Conservation (phyloP, 2,113 vertebrate species). For the Columba janthina region DNA sequence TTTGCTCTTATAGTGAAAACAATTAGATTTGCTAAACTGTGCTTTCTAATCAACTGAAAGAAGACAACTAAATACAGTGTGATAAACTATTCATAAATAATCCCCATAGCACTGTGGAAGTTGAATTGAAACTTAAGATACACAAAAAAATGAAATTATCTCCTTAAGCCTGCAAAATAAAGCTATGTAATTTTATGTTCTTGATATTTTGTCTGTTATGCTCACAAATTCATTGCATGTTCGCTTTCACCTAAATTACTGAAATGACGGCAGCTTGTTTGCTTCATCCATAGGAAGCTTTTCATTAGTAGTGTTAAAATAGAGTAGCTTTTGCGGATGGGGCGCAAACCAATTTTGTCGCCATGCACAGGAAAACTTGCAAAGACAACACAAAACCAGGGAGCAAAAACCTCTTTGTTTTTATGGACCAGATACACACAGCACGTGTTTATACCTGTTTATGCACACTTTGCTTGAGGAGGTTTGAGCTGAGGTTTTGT, state of each 20-base stretch:
- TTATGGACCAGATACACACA: no score
- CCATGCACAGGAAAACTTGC: background rate
- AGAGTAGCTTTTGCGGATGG: background rate
- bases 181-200: background rate
- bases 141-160: background rate
- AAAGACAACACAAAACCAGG: background rate
- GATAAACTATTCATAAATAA: background rate
- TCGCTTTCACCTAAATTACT: background rate
- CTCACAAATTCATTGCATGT: background rate
- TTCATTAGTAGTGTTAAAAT: background rate
- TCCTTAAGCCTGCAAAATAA: background rate
- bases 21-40: background rate
- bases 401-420: accelerated
- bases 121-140: background rate
- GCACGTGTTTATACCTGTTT: accelerated
- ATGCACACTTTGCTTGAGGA: no score
- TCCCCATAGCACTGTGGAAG: background rate
- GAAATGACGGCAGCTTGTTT: background rate
- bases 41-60: background rate
- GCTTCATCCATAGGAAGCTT: background rate
- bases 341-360: accelerated
- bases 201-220: accelerated
- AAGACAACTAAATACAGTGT: no score
- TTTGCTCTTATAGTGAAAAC: background rate
- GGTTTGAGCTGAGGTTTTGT: no score